phyloP scores from a whole-genome alignment of 1,140 invertebrate genomes.

The Acromyrmex charruanus region DNA sequence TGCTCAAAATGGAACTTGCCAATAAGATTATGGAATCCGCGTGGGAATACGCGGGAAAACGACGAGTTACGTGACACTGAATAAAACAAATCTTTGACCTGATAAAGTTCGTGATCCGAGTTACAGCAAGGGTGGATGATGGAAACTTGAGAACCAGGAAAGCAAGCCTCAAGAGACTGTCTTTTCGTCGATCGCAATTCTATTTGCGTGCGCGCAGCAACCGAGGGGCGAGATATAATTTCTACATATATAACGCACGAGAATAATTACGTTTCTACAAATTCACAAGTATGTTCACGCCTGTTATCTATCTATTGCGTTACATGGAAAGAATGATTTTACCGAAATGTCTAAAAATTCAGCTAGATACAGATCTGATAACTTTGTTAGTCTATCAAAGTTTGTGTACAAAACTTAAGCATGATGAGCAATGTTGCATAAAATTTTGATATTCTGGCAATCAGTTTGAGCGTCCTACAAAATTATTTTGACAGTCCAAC shows the following conservation, averaged over 20 bases:
- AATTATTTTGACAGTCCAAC: too few relatives aligned
- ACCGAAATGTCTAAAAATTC: too few relatives aligned
- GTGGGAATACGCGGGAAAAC: conserved; percentile 58
- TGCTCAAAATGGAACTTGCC: conserved; percentile 55
- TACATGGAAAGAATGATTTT: too few relatives aligned
- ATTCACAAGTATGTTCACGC: background rate
- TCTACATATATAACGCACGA: background rate
- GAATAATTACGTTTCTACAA: conserved; percentile 23
- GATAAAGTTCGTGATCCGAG: conserved; percentile 64
- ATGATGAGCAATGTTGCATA: too few relatives aligned
- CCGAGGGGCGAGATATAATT: background rate
- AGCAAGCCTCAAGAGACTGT: conserved; percentile 8
- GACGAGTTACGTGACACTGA: conserved; percentile 58
- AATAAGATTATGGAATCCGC: conserved; percentile 53
- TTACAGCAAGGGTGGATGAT: conserved; percentile 41
- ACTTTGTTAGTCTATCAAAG: too few relatives aligned
- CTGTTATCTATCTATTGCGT: background rate
- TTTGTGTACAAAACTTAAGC: too few relatives aligned
- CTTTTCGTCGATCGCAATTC: conserved; percentile 60
- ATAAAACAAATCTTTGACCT: conserved; percentile 65
- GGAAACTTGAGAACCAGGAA: conserved; percentile 51
- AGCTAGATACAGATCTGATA: too few relatives aligned
- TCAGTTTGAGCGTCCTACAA: too few relatives aligned
- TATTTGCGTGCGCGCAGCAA: conserved; percentile 43
- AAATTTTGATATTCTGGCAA: too few relatives aligned